Evolutionary conservation across 2,113 vertebrate species (phyloP).

Genomic region (Ceyx melanurus): DNA sequence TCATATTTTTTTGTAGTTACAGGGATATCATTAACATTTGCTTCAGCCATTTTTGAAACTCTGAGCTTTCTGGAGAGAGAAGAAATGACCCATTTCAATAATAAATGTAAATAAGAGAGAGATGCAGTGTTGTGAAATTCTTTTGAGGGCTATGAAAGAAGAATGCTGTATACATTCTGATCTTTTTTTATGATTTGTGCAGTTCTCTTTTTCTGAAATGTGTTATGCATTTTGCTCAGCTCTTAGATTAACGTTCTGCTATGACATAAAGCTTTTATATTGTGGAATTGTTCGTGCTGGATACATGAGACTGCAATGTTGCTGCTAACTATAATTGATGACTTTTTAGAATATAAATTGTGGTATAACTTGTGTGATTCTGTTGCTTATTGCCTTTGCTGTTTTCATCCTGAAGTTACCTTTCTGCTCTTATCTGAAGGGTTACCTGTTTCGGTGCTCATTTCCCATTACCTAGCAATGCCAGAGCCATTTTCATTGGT

Average conservation of each 20-base stretch:
- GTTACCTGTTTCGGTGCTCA: not conserved
- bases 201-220: not conserved
- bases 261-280: not conserved
- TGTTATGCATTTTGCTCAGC: not conserved
- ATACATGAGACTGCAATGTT: not conserved
- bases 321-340: not conserved
- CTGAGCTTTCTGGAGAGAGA: not conserved
- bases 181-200: not conserved
- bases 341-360: not conserved
- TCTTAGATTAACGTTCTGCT: not conserved
- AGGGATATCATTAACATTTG: not conserved
- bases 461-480: not conserved
- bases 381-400: not conserved
- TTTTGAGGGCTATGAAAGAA: not conserved
- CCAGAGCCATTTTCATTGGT: not conserved
- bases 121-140: not conserved
- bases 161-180: not conserved
- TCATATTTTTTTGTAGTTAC: not conserved
- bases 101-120: not conserved
- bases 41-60: not conserved
- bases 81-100: not conserved
- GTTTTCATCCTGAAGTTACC: not conserved
- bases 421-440: not conserved
- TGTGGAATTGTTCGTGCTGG: not conserved
- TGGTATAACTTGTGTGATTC: not conserved